Evolutionary conservation across 2,888 invertebrate species (phyloP).

Genomic region (Aspidiotus destructor): DNA sequence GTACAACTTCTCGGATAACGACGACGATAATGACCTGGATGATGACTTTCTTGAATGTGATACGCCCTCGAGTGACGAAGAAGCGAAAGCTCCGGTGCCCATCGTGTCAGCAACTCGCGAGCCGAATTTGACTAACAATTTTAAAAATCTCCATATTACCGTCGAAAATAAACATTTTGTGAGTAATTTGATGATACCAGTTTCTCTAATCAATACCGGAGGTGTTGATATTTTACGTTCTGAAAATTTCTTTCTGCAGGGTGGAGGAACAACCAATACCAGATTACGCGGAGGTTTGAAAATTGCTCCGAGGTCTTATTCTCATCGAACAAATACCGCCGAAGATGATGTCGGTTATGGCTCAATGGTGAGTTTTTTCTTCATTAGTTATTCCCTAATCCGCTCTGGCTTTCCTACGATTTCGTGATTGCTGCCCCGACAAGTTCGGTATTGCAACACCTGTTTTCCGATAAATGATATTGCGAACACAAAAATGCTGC

Average conservation of each 20-base stretch:
- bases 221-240: background rate
- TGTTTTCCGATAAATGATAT: background rate
- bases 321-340: background rate
- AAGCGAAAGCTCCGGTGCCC: too few relatives aligned
- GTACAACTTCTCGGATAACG: background rate
- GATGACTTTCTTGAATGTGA: background rate
- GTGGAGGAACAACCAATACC: background rate
- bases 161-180: too few relatives aligned
- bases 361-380: constrained; percentile 19
- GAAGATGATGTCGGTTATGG: constrained; percentile 18
- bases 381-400: background rate
- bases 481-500: background rate
- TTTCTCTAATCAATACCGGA: background rate
- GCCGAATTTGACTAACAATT: too few relatives aligned
- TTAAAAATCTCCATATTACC: too few relatives aligned
- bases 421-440: background rate
- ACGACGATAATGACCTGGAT: background rate
- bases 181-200: background rate
- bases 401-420: background rate
- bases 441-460: background rate
- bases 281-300: background rate
- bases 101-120: too few relatives aligned
- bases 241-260: background rate
- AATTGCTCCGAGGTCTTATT: too few relatives aligned
- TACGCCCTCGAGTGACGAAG: too few relatives aligned